phyloP scores from a whole-genome alignment of 2,888 invertebrate species.

The Heliconius cydno region DNA sequence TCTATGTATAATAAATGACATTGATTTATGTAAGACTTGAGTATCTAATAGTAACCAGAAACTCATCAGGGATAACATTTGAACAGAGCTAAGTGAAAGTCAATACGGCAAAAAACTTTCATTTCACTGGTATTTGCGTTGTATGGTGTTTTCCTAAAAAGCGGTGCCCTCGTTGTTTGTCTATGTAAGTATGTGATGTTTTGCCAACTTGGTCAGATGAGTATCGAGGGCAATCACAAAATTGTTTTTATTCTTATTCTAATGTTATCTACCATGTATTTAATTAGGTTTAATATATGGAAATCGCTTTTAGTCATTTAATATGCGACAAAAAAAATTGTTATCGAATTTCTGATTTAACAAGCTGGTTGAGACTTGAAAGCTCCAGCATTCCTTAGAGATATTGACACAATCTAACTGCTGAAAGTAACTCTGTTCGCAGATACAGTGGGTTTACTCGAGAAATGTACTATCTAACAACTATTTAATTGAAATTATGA shows the following conservation, averaged over 20 bases:
- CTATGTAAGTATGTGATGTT: constrained; percentile 7
- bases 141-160: constrained; percentile 36
- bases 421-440: too few species aligned
- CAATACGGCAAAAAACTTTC: constrained; percentile 69
- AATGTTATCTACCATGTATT: neutral
- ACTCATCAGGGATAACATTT: constrained; percentile 62
- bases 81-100: constrained; percentile 71
- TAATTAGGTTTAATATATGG: neutral
- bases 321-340: too few species aligned
- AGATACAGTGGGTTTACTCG: too few species aligned
- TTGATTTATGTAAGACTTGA: constrained; percentile 31
- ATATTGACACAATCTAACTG: too few species aligned
- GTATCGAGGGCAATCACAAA: neutral
- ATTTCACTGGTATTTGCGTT: constrained; percentile 52
- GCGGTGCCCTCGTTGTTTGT: constrained; percentile 55
- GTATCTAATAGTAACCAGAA: constrained; percentile 52
- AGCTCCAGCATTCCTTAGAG: too few species aligned
- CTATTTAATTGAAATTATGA: too few species aligned
- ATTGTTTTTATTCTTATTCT: neutral
- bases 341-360: too few species aligned
- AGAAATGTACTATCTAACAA: too few species aligned
- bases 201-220: constrained; percentile 11
- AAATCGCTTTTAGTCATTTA: too few species aligned
- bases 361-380: too few species aligned
- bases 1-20: neutral